A percentile compares a stretch with the other conserved stretches of the same genome.
phyloP scores from a whole-genome alignment of 2,113 vertebrate species.

The Columbina picui region DNA sequence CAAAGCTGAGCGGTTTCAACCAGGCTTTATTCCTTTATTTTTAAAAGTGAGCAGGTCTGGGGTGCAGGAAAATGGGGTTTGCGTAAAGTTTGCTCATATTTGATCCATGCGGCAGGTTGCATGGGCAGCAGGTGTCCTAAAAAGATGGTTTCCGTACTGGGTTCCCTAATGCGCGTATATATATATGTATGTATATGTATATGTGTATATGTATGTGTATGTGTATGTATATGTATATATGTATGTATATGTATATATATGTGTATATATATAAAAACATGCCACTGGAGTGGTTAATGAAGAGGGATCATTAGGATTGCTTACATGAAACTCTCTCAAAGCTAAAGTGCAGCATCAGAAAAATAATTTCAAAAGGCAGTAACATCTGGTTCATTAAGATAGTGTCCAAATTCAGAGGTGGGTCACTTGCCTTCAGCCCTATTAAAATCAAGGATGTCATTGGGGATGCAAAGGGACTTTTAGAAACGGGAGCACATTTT shows the following conservation, averaged over 20 bases:
- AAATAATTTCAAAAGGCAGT: not conserved
- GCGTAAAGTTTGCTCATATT: not conserved
- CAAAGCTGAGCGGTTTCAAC: not conserved
- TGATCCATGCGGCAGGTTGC: not conserved
- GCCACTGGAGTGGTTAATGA: not conserved
- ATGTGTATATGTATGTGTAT: rapidly evolving
- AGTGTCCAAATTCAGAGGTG: not conserved
- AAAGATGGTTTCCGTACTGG: not conserved
- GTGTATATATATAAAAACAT: not conserved
- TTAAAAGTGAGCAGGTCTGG: not conserved
- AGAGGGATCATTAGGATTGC: conserved; percentile 32
- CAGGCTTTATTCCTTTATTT: not conserved
- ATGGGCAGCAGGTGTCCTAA: not conserved
- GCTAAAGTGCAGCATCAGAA: conserved; percentile 19
- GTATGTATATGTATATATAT: not conserved
- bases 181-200: no score
- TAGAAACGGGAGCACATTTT: not conserved
- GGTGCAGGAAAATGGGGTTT: not conserved
- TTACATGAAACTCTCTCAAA: conserved; percentile 37
- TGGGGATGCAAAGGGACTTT: not conserved
- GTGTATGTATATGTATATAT: no score
- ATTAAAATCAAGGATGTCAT: rapidly evolving
- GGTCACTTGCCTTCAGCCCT: not conserved
- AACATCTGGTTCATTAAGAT: not conserved
- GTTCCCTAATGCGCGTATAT: not conserved